Evolutionary conservation across 2,797 vertebrate genomes (phyloP), one percentile per base, ranked within the genome.

Genomic region (Liasis olivaceus): DNA sequence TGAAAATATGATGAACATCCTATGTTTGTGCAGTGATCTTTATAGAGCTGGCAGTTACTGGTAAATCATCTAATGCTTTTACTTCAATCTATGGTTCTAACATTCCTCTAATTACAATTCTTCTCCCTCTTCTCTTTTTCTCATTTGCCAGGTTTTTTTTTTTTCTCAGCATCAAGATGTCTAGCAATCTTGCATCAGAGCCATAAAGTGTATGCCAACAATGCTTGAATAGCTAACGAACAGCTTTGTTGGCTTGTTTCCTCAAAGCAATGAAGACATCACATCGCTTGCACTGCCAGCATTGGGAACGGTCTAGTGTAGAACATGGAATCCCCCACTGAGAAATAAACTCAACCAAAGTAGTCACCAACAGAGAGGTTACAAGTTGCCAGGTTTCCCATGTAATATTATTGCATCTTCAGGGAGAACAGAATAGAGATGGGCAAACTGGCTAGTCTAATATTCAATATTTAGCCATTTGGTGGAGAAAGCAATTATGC

Each of bases 241-340:
- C 90, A 93, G 94, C 89, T 54, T 59, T 93, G 89, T 95, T 96
- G 96, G 94, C 95, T 95, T 90, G 86, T 94, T 94, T 95, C 94
- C 92, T 95, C 62, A 91, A 89, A 22, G 63, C 94, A 96, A 97
- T 97, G 87, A 97, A 97, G 97, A 96, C 92, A 96, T 97, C 95
- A 96, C 22, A 95, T 66, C 84, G 92, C 89, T 94, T 89, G 85
- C 92, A 86, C 89, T 84, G 95, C 90, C 93, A 85, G 93, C 95
- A n/a, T 89, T 85, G 56, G 88, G 72, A 95, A 95, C 86, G 26
- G 92, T 92, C 62, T 87, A 89, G 90, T 92, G 96, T 84, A 81
- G 93, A 88, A 93, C 89, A 84, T 51, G 60, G 36, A 66, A 77
- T 88, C 63, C 87, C 94, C 95, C 89, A 89, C 11, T 92, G 92